Evolutionary conservation across 2,113 vertebrate genomes (phyloP).

Genomic region (Ochotona curzoniae): DNA sequence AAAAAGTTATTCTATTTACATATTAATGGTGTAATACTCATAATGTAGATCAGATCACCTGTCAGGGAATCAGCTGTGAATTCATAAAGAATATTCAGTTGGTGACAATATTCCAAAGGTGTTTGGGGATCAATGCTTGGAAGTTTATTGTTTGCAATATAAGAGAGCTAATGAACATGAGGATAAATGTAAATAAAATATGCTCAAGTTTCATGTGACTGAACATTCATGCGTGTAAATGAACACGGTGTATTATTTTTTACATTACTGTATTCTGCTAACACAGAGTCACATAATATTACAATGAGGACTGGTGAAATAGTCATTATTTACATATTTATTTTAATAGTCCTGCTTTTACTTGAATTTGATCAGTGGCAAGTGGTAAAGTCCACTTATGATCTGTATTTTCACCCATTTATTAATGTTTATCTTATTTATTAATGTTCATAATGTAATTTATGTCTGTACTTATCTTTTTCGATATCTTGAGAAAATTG

Average conservation of each 20-base stretch:
- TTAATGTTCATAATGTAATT: too few relatives aligned
- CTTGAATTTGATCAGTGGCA: not conserved
- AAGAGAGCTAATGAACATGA: not conserved
- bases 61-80: not conserved
- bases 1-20: not conserved
- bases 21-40: not conserved
- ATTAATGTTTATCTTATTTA: too few relatives aligned
- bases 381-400: not conserved
- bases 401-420: too few relatives aligned
- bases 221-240: constrained; percentile 14
- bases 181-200: constrained; percentile 22
- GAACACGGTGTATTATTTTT: constrained; percentile 50
- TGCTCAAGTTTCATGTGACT: constrained; percentile 30
- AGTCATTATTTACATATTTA: constrained; percentile 22
- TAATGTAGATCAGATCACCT: not conserved
- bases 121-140: not conserved
- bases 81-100: not conserved
- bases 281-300: not conserved
- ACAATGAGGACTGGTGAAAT: constrained; percentile 49
- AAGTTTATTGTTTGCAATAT: constrained; percentile 32
- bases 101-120: not conserved
- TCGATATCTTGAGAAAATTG: not conserved
- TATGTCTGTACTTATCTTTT: not conserved
- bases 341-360: not conserved
- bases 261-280: not conserved